Conservation (phyloP, 2,797 vertebrate species). For the Caiman crocodilus region DNA sequence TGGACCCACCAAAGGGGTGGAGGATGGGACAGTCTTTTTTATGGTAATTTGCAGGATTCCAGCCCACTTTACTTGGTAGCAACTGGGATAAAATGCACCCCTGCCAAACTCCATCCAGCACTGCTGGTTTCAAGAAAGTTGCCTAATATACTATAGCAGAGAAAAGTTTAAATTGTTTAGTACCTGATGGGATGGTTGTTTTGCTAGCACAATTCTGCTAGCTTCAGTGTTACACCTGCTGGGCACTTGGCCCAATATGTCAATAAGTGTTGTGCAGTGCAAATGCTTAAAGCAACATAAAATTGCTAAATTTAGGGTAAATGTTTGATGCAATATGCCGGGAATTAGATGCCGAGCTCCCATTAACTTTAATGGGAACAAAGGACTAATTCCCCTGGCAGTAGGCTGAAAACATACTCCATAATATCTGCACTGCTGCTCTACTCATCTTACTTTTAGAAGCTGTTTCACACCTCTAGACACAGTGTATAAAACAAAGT, state of each 20-base stretch:
- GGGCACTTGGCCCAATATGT: background rate
- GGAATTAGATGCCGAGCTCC: fast-evolving
- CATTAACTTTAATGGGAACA: fast-evolving
- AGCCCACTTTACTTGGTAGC: background rate
- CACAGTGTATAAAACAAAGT: background rate
- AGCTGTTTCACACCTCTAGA: background rate
- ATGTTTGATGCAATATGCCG: fast-evolving
- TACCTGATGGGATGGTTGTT: background rate
- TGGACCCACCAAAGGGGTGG: background rate
- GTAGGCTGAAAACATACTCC: background rate
- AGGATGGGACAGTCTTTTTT: background rate
- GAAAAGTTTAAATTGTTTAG: background rate
- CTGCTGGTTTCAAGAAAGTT: background rate
- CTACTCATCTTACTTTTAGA: background rate
- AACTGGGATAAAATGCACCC: background rate
- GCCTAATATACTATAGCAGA: fast-evolving
- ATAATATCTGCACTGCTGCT: background rate
- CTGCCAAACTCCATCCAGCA: background rate
- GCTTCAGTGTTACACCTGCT: background rate
- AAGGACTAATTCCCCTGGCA: background rate
- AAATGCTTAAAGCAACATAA: fast-evolving
- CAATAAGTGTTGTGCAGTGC: fast-evolving
- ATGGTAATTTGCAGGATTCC: background rate
- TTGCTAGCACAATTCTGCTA: too few relatives aligned
- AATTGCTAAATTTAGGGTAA: fast-evolving